These are phyloP conservation scores for Tragopan temminckii DNA, from an alignment of 2,797 vertebrate species.

Conservation along the genomic window DNA sequence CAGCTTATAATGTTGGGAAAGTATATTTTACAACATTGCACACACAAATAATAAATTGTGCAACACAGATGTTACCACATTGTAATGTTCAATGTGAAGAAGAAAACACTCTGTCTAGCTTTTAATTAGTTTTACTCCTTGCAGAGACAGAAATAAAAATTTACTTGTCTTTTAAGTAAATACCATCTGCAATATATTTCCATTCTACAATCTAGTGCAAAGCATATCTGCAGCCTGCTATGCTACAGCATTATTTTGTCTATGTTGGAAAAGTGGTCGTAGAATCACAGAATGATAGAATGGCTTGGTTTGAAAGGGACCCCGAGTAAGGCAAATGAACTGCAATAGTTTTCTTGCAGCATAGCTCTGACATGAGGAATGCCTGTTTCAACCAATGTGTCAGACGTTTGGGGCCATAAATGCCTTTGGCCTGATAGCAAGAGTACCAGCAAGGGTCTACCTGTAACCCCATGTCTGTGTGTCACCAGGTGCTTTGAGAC, in stretches of 20 bases:
- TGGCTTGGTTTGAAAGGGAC: no score
- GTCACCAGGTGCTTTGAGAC: background rate
- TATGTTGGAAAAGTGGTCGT: background rate
- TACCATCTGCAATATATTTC: background rate
- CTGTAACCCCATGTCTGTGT: fast-evolving
- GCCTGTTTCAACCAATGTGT: fast-evolving
- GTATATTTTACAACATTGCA: background rate
- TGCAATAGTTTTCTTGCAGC: fast-evolving
- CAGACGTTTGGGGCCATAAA: fast-evolving
- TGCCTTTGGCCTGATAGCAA: background rate
- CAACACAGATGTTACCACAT: background rate
- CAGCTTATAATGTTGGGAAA: background rate
- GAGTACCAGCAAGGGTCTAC: background rate
- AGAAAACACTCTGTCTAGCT: background rate
- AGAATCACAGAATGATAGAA: no score
- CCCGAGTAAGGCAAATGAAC: fast-evolving
- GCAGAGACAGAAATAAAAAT: conserved; percentile 3
- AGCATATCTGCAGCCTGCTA: background rate
- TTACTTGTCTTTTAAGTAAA: conserved; percentile 13
- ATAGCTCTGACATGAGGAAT: fast-evolving
- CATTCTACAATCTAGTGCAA: background rate
- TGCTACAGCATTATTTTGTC: background rate
- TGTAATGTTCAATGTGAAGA: conserved; percentile 16
- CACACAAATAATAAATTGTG: background rate
- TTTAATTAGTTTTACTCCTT: conserved; percentile 29